Percentiles rank a stretch among this genome's conserved stretches.
These are phyloP conservation scores for Paguma larvata DNA, from an alignment of 2,797 vertebrate species.

Conservation along the genomic window DNA sequence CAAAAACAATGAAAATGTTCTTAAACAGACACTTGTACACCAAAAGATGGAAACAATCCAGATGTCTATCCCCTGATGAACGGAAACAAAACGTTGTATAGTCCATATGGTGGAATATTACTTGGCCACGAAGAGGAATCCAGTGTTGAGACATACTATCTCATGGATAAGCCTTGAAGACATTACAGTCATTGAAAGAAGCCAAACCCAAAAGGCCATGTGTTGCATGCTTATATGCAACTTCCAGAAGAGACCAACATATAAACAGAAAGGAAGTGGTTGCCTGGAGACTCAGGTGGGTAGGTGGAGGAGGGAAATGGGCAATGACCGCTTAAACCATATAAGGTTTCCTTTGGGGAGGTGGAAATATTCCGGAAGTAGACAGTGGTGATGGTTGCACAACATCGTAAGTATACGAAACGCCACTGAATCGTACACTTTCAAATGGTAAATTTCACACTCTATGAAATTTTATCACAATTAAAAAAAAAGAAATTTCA, in stretches of 20 bases:
- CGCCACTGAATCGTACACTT: not conserved
- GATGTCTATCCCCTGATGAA: not conserved
- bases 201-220: not conserved
- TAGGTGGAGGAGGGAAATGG: fast-evolving
- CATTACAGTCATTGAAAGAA: not conserved
- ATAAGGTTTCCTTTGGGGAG: not conserved
- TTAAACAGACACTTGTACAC: not conserved
- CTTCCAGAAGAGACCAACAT: not conserved
- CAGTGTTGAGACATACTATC: not conserved
- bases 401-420: not conserved
- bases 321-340: too few relatives aligned
- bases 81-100: not conserved
- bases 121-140: not conserved
- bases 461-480: not conserved
- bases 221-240: not conserved
- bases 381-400: not conserved
- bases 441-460: not conserved
- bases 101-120: not conserved
- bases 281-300: not conserved
- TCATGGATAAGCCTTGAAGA: not conserved
- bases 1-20: not conserved
- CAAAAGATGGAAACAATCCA: not conserved
- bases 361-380: not conserved
- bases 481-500: not conserved
- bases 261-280: not conserved